Percentiles rank a stretch among this genome's conserved stretches.
Conservation (phyloP, 2,888 invertebrate genomes). For the Caenorhabditis sp. region DNA sequence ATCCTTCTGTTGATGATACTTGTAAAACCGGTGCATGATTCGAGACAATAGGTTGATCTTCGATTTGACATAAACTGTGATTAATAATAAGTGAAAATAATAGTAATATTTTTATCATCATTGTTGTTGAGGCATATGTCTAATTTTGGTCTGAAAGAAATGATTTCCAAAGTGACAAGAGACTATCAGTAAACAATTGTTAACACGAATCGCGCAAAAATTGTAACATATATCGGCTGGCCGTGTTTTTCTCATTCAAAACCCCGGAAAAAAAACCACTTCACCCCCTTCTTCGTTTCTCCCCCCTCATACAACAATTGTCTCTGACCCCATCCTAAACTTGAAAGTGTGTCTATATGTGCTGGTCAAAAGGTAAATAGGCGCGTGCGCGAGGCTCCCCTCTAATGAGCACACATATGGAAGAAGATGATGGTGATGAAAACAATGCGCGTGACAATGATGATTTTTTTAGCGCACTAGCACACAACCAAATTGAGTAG, state of each 20-base stretch:
- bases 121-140: background rate
- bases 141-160: background rate
- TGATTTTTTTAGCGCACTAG: background rate
- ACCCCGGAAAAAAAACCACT: background rate
- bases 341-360: background rate
- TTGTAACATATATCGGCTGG: background rate
- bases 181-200: background rate
- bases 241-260: too few relatives aligned
- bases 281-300: background rate
- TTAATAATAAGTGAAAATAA: background rate
- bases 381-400: slow-evolving; percentile 1
- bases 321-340: background rate
- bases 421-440: background rate
- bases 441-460: slow-evolving; percentile 4
- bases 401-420: slow-evolving; percentile 1
- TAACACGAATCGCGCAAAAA: background rate
- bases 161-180: background rate
- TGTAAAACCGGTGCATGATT: slow-evolving; percentile 51
- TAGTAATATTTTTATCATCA: background rate
- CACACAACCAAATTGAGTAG: too few relatives aligned
- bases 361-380: background rate
- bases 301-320: background rate
- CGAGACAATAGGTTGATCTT: slow-evolving; percentile 27
- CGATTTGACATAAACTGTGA: slow-evolving; percentile 1
- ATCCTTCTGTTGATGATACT: slow-evolving; percentile 68